These are phyloP conservation scores for Scaptomyza caliginosa DNA, from an alignment of 2,888 invertebrate species.

Conservation along the genomic window DNA sequence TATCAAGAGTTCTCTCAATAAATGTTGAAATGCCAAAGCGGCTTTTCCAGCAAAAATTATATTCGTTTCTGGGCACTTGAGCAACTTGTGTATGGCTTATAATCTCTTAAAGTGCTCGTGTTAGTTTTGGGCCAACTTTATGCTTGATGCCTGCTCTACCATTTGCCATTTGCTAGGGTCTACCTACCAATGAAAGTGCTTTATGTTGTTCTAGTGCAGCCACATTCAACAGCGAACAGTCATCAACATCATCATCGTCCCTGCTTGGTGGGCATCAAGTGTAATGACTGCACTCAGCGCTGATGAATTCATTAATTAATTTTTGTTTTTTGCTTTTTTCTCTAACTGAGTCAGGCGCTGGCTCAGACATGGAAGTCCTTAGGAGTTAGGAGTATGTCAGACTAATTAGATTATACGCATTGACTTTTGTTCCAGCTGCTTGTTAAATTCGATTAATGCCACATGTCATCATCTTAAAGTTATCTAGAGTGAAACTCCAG, in stretches of 20 bases:
- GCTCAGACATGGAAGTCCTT: constrained; percentile 7
- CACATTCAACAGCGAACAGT: constrained; percentile 26
- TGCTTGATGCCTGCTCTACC: background rate
- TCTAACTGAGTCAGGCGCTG: constrained; percentile 41
- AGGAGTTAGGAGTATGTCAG: constrained; percentile 24
- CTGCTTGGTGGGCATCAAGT: constrained; percentile 40
- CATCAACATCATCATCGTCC: constrained; percentile 7
- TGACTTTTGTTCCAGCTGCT: constrained; percentile 24
- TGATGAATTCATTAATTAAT: constrained; percentile 77
- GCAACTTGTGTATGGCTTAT: constrained; percentile 19
- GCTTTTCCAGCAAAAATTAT: background rate
- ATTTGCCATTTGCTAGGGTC: constrained; percentile 16
- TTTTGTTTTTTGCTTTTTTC: constrained; percentile 25
- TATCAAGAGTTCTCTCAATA: constrained; percentile 1
- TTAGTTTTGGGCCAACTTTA: constrained; percentile 44
- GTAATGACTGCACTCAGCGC: constrained; percentile 71
- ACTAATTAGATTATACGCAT: constrained; percentile 68
- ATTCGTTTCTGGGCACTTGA: constrained; percentile 4
- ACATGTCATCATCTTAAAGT: constrained; percentile 44
- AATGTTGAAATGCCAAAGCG: background rate
- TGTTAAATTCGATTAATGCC: constrained; percentile 56
- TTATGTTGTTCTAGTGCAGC: constrained; percentile 24
- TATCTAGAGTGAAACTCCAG: constrained; percentile 2
- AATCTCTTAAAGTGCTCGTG: constrained; percentile 32
- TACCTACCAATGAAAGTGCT: constrained; percentile 32